Evolutionary conservation across 2,888 invertebrate genomes (phyloP).

Genomic region (Onthophagus sagittarius): DNA sequence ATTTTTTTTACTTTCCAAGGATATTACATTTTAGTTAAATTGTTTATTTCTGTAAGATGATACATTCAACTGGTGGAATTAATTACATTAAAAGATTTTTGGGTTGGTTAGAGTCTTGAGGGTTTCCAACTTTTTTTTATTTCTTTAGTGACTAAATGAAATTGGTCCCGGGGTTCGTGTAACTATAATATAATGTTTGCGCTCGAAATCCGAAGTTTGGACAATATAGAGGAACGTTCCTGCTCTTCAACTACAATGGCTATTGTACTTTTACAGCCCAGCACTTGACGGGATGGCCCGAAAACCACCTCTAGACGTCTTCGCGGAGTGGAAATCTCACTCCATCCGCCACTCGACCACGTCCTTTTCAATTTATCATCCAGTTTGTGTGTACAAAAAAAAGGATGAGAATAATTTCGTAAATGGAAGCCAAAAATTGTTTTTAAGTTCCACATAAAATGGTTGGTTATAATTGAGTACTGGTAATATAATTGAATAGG

Average conservation of each 20-base stretch:
- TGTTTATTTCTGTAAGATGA: too few species aligned
- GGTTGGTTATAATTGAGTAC: too few species aligned
- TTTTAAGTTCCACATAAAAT: too few species aligned
- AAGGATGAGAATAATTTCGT: too few species aligned
- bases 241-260: slow-evolving; percentile 35
- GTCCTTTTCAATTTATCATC: background rate
- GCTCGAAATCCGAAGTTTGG: slow-evolving; percentile 24
- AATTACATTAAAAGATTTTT: too few species aligned
- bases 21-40: too few species aligned
- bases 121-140: too few species aligned
- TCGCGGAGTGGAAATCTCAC: background rate
- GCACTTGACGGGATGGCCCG: slow-evolving; percentile 24
- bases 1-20: too few species aligned
- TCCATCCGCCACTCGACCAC: background rate
- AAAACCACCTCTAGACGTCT: background rate
- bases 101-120: too few species aligned
- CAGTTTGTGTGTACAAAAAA: background rate
- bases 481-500: background rate
- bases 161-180: background rate
- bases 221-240: slow-evolving; percentile 24
- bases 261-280: slow-evolving; percentile 34
- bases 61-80: too few species aligned
- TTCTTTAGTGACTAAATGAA: background rate
- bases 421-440: too few species aligned
- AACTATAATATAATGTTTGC: slow-evolving; percentile 23